Evolutionary conservation across 2,113 vertebrate genomes (phyloP), one percentile per base, ranked within the genome.

Genomic region (Ammodytes dubius): DNA sequence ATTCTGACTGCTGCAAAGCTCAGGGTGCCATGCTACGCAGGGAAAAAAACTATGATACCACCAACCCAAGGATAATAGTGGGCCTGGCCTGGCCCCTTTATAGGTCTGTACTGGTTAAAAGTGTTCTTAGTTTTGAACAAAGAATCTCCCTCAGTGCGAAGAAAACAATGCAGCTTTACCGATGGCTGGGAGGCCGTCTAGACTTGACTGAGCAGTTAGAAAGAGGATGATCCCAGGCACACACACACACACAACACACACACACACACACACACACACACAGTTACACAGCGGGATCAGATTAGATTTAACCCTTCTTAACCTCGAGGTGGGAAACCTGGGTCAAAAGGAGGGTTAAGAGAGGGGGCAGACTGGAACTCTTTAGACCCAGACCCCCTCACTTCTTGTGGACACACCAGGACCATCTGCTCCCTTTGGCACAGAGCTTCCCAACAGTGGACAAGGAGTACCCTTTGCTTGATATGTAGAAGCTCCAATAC

Each of bases 261-360:
- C 70, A 60, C 64, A 73, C 80, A 75, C 70, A 69, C 52, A 71
- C 75, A 78, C 52, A 68, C 50, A 53, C 73, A 74, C 6, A 70
- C 12, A 56, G 53, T 71, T 9, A 65, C 42, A 74, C 82, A 87
- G 74, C 19, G 39, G 76, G 79, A 70, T 79, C 59, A 58, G 87
- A 90, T 91, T 89, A 88, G 73, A 69, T 87, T 90, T 90, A 90
- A 91, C 91, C 91, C 88, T 82, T 89, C 79, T 90, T 91, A 90
- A 91, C 91, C 89, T 60, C 75, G 35, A 89, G 66, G 77, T 87
- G 82, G 86, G 88, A 70, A 54, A 46, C 73, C 27, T 27, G 27
- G 27, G 27, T 27, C 27, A 27, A 37, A 47, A 68, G 52, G 39
- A 58, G 43, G 49, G 58, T 37, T 40, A 13, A 4, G 39, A 4